A percentile compares a stretch with the other conserved stretches of the same genome.
These are phyloP conservation scores for Arenaria interpres DNA, from an alignment of 2,113 vertebrate genomes.

Conservation along the genomic window DNA sequence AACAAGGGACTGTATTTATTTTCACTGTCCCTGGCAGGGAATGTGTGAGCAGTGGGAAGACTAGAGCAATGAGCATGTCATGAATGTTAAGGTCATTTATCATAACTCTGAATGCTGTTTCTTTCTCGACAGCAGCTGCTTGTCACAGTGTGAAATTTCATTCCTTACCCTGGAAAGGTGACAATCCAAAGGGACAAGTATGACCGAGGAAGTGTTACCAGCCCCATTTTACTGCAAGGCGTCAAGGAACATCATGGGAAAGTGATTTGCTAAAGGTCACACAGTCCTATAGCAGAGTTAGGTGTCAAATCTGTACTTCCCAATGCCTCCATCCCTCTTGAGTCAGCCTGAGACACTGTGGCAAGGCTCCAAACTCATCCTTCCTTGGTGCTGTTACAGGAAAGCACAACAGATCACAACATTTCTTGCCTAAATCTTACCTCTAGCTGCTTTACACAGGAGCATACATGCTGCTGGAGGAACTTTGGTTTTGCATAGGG, in stretches of 20 bases:
- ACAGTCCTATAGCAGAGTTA: neutral
- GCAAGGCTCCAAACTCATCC: neutral
- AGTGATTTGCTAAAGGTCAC: neutral
- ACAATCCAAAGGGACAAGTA: neutral
- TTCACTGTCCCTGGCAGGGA: neutral
- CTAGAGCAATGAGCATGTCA: neutral
- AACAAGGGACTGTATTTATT: neutral
- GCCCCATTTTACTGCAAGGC: neutral
- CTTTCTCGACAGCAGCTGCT: neutral
- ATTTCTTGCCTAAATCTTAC: neutral
- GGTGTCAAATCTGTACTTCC: neutral
- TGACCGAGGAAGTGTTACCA: neutral
- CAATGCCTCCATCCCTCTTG: neutral
- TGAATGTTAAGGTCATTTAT: slow-evolving; percentile 15
- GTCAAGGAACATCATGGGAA: neutral
- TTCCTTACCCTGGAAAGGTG: neutral
- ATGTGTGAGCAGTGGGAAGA: neutral
- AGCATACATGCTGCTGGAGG: neutral
- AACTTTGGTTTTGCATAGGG: neutral
- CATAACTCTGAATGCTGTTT: neutral
- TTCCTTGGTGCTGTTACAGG: neutral
- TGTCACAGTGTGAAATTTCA: neutral
- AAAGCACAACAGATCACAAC: neutral
- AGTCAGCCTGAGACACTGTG: neutral
- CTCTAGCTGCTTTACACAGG: neutral